Evolutionary conservation across 1,140 invertebrate species (phyloP).

Genomic region (Ips typographus): DNA sequence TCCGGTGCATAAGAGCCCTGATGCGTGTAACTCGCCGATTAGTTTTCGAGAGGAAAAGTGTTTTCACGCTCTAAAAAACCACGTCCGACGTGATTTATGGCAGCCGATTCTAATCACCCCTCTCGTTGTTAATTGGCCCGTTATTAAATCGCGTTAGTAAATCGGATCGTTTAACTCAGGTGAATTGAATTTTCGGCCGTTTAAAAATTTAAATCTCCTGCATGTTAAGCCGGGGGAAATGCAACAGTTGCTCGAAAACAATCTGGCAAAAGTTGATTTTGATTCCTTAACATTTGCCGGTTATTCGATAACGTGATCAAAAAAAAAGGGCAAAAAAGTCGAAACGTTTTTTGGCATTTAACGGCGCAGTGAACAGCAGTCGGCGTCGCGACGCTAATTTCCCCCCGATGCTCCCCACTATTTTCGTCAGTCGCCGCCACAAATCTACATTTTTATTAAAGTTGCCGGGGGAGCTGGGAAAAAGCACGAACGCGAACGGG

Average conservation of each 20-base stretch:
- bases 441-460: constrained; percentile 16
- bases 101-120: constrained; percentile 23
- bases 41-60: constrained; percentile 20
- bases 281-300: background rate
- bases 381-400: background rate
- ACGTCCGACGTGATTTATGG: constrained; percentile 20
- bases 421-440: background rate
- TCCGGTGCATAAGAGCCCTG: constrained; percentile 8
- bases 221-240: background rate
- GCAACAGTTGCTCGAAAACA: background rate
- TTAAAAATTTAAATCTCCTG: background rate
- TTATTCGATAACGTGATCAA: background rate
- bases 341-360: background rate
- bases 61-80: constrained; percentile 25
- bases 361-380: background rate
- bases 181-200: background rate
- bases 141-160: constrained; percentile 23
- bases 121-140: constrained; percentile 14
- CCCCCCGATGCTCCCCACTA: background rate
- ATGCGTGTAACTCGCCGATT: constrained; percentile 21
- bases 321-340: background rate
- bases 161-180: constrained; percentile 7
- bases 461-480: background rate
- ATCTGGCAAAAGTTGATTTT: background rate
- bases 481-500: constrained; percentile 2